phyloP scores from a whole-genome alignment of 2,888 invertebrate genomes.

The Cephus spinipes region DNA sequence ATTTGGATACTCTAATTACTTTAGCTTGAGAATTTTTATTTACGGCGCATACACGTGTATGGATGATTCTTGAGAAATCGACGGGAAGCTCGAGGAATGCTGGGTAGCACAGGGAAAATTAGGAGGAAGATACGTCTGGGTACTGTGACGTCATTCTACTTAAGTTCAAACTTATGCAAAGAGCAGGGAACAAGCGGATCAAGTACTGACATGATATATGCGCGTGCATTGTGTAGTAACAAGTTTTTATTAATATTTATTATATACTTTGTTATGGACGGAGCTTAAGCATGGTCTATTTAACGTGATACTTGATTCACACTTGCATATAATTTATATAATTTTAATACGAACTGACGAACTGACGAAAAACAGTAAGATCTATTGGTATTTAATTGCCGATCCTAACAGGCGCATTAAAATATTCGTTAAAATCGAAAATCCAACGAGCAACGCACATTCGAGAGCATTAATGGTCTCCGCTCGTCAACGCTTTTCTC shows the following conservation, averaged over 20 bases:
- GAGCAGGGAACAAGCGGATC: background rate
- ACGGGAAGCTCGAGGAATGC: background rate
- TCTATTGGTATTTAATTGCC: background rate
- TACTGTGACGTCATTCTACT: background rate
- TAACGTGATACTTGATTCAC: constrained; percentile 34
- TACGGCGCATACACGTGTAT: background rate
- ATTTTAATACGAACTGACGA: background rate
- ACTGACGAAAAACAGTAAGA: background rate
- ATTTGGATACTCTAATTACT: background rate
- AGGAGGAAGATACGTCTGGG: background rate
- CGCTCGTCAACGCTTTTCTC: no score
- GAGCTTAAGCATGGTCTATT: constrained; percentile 17
- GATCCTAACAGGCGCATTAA: background rate
- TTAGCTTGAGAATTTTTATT: background rate
- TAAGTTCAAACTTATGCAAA: background rate
- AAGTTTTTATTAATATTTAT: constrained; percentile 17
- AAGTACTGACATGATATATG: background rate
- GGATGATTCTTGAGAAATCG: background rate
- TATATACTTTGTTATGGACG: constrained; percentile 12
- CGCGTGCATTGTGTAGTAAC: background rate
- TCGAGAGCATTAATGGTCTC: no score
- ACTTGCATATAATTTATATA: constrained; percentile 1
- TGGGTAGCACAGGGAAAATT: background rate
- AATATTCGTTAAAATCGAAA: background rate
- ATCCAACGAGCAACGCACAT: background rate